phyloP scores from a whole-genome alignment of 64 coral and sea anemone species.

The Trachythela sp. region DNA sequence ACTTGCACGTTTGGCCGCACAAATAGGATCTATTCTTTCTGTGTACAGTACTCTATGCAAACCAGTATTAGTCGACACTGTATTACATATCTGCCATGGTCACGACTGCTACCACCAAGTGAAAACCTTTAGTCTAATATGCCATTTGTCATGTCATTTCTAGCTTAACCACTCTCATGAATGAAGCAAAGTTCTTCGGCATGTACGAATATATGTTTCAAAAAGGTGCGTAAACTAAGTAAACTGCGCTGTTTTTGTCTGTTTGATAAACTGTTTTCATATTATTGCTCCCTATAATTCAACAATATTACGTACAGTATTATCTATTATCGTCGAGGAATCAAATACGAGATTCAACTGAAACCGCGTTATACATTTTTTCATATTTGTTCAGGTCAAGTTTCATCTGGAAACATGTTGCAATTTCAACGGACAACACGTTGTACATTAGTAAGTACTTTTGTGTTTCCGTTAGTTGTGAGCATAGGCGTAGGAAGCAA shows the following conservation, averaged over 20 bases:
- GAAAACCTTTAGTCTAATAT: no score
- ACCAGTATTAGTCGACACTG: no score
- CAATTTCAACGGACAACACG: not conserved
- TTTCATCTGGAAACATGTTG: not conserved
- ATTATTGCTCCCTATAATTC: not conserved
- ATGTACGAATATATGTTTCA: conserved; percentile 24
- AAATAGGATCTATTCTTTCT: no score
- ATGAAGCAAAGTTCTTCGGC: conserved; percentile 6
- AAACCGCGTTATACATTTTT: not conserved
- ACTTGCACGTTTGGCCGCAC: no score
- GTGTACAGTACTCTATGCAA: no score
- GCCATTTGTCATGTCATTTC: not conserved
- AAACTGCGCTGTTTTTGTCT: not conserved
- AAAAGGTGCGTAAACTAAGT: not conserved
- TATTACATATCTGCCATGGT: no score
- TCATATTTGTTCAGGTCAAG: not conserved
- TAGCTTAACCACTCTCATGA: not conserved
- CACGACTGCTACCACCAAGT: no score
- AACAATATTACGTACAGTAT: not conserved
- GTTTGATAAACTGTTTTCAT: not conserved
- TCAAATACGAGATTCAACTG: not conserved
- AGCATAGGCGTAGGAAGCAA: no score
- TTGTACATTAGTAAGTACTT: conserved; percentile 1
- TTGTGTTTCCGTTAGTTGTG: not conserved
- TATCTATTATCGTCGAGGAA: not conserved